These are phyloP conservation scores for Melieria omissa DNA, from an alignment of 2,888 invertebrate species.

Conservation along the genomic window DNA sequence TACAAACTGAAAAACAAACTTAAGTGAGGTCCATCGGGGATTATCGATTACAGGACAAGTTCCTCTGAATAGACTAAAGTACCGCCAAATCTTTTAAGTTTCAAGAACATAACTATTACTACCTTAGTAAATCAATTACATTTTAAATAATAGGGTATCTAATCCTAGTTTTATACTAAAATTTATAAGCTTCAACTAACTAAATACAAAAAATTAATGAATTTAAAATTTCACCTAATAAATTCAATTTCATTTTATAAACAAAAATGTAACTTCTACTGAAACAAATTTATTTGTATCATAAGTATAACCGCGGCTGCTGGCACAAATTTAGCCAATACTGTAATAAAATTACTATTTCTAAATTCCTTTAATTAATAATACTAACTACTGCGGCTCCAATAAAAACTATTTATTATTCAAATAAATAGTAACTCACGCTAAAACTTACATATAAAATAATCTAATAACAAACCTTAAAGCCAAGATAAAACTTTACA, in stretches of 20 bases:
- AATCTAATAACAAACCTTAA: conserved; percentile 65
- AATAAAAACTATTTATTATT: conserved; percentile 62
- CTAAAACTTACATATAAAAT: conserved; percentile 72
- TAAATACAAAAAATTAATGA: conserved; percentile 64
- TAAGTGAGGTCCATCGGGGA: conserved; percentile 68
- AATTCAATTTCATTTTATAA: conserved; percentile 72
- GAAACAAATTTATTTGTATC: conserved; percentile 70
- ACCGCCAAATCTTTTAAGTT: conserved; percentile 79
- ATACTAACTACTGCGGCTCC: conserved; percentile 68
- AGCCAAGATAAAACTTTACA: too few relatives aligned
- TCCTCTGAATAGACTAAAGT: conserved; percentile 78
- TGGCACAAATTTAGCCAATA: conserved; percentile 73
- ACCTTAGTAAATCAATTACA: conserved; percentile 65
- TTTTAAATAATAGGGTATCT: conserved; percentile 76
- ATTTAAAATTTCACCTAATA: conserved; percentile 61
- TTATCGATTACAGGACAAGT: conserved; percentile 76
- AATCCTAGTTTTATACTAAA: conserved; percentile 74
- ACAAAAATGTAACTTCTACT: conserved; percentile 70
- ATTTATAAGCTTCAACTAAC: conserved; percentile 73
- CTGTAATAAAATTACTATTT: conserved; percentile 72
- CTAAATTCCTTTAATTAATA: conserved; percentile 72
- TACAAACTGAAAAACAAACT: conserved; percentile 61
- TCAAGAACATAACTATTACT: conserved; percentile 69
- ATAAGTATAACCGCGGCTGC: conserved; percentile 78
- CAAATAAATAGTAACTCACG: conserved; percentile 65